Conservation (phyloP, 2,888 invertebrate genomes). For the Alcis repandata region DNA sequence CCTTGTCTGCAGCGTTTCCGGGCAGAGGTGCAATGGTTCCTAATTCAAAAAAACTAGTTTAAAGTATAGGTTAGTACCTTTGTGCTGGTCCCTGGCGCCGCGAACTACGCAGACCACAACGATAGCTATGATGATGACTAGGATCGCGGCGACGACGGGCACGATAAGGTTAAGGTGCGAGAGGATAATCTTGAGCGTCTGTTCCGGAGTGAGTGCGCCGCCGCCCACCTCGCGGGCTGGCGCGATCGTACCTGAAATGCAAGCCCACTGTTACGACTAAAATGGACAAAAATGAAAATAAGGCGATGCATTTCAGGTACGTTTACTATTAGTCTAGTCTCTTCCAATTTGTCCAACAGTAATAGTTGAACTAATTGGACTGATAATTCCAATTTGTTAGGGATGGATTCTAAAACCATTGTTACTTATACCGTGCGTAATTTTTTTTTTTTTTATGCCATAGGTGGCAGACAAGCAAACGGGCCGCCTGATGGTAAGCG, state of each 20-base stretch:
- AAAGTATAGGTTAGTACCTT: too few species aligned
- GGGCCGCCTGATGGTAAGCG: too few species aligned
- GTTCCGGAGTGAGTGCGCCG: conserved; percentile 91
- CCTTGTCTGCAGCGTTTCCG: conserved; percentile 82
- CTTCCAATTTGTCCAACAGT: too few species aligned
- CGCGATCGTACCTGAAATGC: conserved; percentile 97
- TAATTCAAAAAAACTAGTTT: conserved; percentile 68
- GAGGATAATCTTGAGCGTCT: conserved; percentile 94
- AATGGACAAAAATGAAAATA: conserved; percentile 37
- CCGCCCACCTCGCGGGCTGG: conserved; percentile 91
- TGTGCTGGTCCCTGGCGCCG: conserved; percentile 93
- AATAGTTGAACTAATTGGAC: too few species aligned
- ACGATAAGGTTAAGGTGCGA: conserved; percentile 97
- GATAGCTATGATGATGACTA: conserved; percentile 97
- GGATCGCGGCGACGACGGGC: conserved; percentile 95
- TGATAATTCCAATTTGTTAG: too few species aligned
- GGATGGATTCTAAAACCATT: too few species aligned
- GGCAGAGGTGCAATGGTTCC: conserved; percentile 94
- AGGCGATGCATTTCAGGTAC: conserved; percentile 86
- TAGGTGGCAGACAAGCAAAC: too few species aligned
- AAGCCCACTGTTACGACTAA: conserved; percentile 54
- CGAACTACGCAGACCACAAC: conserved; percentile 97
- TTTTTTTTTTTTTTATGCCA: too few species aligned
- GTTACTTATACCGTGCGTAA: too few species aligned
- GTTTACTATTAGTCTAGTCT: conserved; percentile 30